Evolutionary conservation across 1,140 invertebrate species (phyloP).

Genomic region (Pararge aegeria): DNA sequence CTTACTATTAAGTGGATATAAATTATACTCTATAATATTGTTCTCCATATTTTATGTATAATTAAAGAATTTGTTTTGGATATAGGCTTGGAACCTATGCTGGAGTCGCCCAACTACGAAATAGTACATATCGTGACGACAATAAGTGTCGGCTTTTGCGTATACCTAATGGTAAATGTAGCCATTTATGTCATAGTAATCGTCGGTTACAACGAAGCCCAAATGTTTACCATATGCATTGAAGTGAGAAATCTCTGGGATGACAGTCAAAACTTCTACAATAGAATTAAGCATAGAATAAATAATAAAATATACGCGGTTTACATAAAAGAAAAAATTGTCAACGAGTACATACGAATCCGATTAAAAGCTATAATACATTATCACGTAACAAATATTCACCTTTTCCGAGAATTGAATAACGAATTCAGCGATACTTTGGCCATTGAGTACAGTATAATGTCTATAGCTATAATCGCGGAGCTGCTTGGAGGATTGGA

Average conservation of each 20-base stretch:
- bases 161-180: constrained; percentile 28
- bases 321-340: constrained; percentile 13
- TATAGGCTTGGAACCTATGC: constrained; percentile 36
- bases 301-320: background rate
- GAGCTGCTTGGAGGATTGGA: constrained; percentile 53
- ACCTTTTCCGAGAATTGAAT: constrained; percentile 29
- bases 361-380: constrained; percentile 35
- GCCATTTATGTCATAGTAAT: constrained; percentile 34
- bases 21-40: too few species aligned
- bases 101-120: constrained; percentile 37
- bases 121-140: constrained; percentile 14
- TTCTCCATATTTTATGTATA: too few species aligned
- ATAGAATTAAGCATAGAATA: constrained; percentile 11
- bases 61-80: too few species aligned
- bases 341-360: constrained; percentile 33
- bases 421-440: constrained; percentile 28
- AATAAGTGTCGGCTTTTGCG: constrained; percentile 14
- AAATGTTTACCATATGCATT: constrained; percentile 38
- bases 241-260: constrained; percentile 42
- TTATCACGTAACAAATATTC: constrained; percentile 37
- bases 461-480: constrained; percentile 37
- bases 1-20: too few species aligned
- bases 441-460: constrained; percentile 38
- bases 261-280: constrained; percentile 26
- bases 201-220: constrained; percentile 42